Conservation (phyloP, 2,113 vertebrate species). For the Phainopepla nitens region DNA sequence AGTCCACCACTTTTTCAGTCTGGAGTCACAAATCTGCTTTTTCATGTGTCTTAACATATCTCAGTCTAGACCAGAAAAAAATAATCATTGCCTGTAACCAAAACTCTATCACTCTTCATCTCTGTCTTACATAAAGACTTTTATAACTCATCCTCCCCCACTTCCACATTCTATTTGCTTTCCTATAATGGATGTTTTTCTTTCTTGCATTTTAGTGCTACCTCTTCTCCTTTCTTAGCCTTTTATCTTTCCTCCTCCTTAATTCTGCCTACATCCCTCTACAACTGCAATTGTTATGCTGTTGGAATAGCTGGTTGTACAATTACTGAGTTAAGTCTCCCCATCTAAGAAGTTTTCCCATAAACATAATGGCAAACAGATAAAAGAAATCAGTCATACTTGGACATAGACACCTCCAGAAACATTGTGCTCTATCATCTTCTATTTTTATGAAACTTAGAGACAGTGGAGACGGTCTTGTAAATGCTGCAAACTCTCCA, state of each 20-base stretch:
- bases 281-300: background rate
- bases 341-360: background rate
- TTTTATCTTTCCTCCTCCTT: background rate
- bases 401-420: background rate
- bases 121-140: background rate
- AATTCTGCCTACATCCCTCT: background rate
- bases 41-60: background rate
- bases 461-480: background rate
- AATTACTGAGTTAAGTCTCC: background rate
- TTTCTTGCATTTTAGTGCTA: background rate
- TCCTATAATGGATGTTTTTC: background rate
- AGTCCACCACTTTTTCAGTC: background rate
- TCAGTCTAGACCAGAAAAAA: background rate
- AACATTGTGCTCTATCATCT: background rate
- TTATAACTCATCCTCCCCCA: background rate
- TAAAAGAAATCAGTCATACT: constrained; percentile 6
- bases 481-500: constrained; percentile 21
- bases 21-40: background rate
- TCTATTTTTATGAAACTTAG: constrained; percentile 1
- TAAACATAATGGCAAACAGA: background rate
- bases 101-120: background rate
- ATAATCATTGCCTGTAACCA: background rate
- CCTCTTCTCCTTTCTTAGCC: background rate
- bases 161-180: background rate
- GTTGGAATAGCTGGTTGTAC: background rate